Conservation (phyloP, 2,113 vertebrate species). For the Rhabdomys dilectus region DNA sequence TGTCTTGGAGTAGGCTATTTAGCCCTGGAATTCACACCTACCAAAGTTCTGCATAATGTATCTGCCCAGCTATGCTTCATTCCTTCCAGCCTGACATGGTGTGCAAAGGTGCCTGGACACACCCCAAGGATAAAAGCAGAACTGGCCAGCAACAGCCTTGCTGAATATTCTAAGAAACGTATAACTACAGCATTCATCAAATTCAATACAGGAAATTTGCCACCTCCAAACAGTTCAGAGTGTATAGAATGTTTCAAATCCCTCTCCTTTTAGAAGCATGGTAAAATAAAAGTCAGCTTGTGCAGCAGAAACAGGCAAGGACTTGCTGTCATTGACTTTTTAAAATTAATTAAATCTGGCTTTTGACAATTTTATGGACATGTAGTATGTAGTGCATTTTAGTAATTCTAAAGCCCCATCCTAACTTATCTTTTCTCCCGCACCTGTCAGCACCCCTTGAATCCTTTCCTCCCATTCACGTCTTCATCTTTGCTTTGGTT, state of each 20-base stretch:
- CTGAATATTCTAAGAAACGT: not conserved
- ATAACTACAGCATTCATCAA: not conserved
- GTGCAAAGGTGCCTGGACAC: too few species aligned
- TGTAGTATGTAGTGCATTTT: not conserved
- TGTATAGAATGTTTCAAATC: not conserved
- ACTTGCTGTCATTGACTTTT: not conserved
- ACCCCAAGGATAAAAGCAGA: too few species aligned
- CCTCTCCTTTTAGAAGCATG: not conserved
- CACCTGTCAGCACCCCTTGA: not conserved
- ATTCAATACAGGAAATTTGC: not conserved
- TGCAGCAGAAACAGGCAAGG: not conserved
- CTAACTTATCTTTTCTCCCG: not conserved
- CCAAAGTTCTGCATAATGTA: too few species aligned
- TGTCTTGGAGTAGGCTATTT: too few species aligned
- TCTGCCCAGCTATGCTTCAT: too few species aligned
- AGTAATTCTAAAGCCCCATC: not conserved
- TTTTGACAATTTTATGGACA: not conserved
- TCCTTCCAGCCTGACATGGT: too few species aligned
- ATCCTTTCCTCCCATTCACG: too few species aligned
- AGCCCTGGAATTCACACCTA: too few species aligned
- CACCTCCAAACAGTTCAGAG: not conserved
- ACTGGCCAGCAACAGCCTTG: not conserved
- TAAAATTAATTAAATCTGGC: not conserved
- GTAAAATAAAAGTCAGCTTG: not conserved
- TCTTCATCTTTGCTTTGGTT: not conserved